These are phyloP conservation scores for Sthenelais limicola DNA, from an alignment of 2,888 invertebrate species.

Conservation along the genomic window DNA sequence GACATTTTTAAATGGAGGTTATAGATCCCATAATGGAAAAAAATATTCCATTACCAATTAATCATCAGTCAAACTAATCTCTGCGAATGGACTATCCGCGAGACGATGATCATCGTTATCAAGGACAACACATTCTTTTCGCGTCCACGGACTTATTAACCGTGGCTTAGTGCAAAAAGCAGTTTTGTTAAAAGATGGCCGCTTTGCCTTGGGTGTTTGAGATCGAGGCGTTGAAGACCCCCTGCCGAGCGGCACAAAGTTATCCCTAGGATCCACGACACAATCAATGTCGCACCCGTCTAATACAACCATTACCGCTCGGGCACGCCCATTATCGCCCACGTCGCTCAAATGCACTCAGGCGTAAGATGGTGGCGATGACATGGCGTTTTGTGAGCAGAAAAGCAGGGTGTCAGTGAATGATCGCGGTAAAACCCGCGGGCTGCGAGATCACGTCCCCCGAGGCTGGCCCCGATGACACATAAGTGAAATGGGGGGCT, in stretches of 20 bases:
- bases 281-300: slow-evolving; percentile 34
- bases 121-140: no score
- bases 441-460: slow-evolving; percentile 22
- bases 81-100: no score
- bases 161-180: no score
- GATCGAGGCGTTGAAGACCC: no score
- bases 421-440: background rate
- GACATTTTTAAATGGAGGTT: no score
- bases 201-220: no score
- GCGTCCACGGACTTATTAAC: no score
- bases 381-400: background rate
- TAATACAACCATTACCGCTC: slow-evolving; percentile 35
- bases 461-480: slow-evolving; percentile 12
- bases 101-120: no score
- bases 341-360: slow-evolving; percentile 9
- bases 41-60: no score
- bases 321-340: slow-evolving; percentile 32
- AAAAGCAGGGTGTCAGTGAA: background rate
- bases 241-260: slow-evolving; percentile 26
- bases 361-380: slow-evolving; percentile 33
- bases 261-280: slow-evolving; percentile 8
- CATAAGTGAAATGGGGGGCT: slow-evolving; percentile 7
- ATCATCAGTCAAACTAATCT: no score
- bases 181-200: no score
- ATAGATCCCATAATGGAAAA: no score